Evolutionary conservation across 2,888 invertebrate genomes (phyloP), one percentile per base, ranked within the genome.

Genomic region (Drosophila kanekoi): DNA sequence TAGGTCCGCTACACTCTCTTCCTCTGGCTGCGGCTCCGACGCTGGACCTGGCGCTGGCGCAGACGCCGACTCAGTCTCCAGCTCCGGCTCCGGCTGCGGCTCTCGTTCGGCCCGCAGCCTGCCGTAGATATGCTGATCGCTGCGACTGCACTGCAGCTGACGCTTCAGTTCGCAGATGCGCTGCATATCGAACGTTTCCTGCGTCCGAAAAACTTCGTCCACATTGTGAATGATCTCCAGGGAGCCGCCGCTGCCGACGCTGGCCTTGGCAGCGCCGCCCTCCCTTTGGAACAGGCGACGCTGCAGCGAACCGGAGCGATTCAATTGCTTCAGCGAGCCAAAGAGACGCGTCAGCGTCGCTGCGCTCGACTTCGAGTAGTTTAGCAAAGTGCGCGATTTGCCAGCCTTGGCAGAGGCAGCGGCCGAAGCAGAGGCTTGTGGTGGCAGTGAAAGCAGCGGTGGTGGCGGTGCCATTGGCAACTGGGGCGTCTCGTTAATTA

Each of bases 201-300:
- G 91, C 38, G 92, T 92, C 62, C 88, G 89, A 54, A 91, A 92
- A 0, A 92, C 91, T 57, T 90, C 92, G 40, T 91, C 91, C 41
- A 92, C 91, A 72, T 92, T 91, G 74, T 92, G 92, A 20, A 92
- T 85, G 28, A 92, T 92, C 60, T 91, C 89, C 47, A 92, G 70
- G 1, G 87, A 87, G 13, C 83, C 80, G 1, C 75, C 66, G 2
- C 57, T 57, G 43, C 20, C 45, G 16, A 33, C 60, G 20, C 43
- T 48, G 9, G 14, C 47, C 37, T 54, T 28, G n/a, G 18, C 37
- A 1, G 16, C 44, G 20, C 38, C 56, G 32, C 16, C 53, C 32
- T 71, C 69, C 11, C 59, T 33, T 20, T 71, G 80, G 38, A 76
- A 80, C 13, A 83, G 53, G 13, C 73, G 74, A 5, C 85, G 74